Percentiles rank a stretch among this genome's conserved stretches.
These are phyloP conservation scores for Nesospiza acunhae DNA, from an alignment of 2,113 vertebrate species.

Conservation along the genomic window DNA sequence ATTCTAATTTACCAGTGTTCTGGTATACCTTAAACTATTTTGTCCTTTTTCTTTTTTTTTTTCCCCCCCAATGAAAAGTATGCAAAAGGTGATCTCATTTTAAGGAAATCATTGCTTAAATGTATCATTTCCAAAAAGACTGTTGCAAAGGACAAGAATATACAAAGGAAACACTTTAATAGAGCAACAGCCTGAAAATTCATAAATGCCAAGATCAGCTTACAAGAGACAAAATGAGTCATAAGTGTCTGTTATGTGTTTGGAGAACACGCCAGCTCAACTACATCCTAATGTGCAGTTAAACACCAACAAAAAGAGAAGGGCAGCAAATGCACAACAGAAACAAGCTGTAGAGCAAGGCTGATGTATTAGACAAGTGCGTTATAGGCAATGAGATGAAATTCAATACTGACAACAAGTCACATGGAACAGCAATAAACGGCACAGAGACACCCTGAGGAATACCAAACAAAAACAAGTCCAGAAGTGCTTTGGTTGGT, in stretches of 20 bases:
- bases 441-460: not conserved
- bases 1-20: not conserved
- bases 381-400: not conserved
- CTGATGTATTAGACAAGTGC: not conserved
- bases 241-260: not conserved
- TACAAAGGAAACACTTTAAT: not conserved
- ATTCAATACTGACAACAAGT: conserved; percentile 29
- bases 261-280: not conserved
- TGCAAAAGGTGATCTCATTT: not conserved
- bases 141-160: not conserved
- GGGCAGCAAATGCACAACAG: not conserved
- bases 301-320: not conserved
- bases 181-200: not conserved
- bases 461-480: not conserved
- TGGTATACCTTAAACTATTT: not conserved
- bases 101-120: not conserved
- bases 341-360: not conserved
- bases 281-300: not conserved
- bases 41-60: not conserved
- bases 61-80: not conserved
- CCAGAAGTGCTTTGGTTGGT: not conserved
- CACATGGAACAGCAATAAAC: conserved; percentile 4
- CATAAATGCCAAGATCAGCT: not conserved
- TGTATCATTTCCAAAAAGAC: not conserved
- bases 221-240: not conserved